These are phyloP conservation scores for Pangasius larnaudii DNA, from an alignment of 2,797 vertebrate genomes.

Conservation along the genomic window DNA sequence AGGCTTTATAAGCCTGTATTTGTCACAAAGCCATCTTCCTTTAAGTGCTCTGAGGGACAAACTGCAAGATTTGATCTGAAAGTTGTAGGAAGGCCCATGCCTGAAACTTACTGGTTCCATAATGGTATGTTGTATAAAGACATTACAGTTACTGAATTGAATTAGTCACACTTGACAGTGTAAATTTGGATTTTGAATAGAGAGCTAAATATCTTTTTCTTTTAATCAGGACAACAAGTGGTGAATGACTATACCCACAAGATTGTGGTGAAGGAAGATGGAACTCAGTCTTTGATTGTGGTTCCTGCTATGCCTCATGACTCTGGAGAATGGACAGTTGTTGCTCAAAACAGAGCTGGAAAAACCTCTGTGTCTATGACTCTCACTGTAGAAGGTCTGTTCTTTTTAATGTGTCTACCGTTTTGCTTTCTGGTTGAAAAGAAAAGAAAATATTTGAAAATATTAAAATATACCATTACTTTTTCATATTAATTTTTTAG, in stretches of 20 bases:
- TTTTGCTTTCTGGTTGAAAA: background rate
- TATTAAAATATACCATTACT: background rate
- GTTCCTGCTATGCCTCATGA: constrained; percentile 90
- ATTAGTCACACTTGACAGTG: background rate
- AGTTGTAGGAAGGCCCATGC: constrained; percentile 97
- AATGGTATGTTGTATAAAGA: constrained; percentile 78
- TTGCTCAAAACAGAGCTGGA: constrained; percentile 96
- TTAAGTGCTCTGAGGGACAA: constrained; percentile 93
- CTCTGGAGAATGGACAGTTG: constrained; percentile 95
- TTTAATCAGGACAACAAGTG: constrained; percentile 87
- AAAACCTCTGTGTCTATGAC: constrained; percentile 88
- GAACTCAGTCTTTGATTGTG: constrained; percentile 93
- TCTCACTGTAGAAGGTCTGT: constrained; percentile 90
- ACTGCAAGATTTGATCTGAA: constrained; percentile 98
- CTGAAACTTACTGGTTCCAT: constrained; percentile 97
- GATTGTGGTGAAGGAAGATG: constrained; percentile 97
- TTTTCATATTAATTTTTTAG: constrained; percentile 69
- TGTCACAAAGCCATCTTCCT: constrained; percentile 92
- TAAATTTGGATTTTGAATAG: background rate
- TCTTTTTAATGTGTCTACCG: background rate
- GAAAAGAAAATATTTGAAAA: background rate
- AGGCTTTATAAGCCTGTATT: constrained; percentile 97
- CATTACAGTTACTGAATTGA: background rate
- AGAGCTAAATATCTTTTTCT: background rate
- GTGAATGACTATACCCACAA: constrained; percentile 96